Base-by-base conservation (phyloP, 2,888 invertebrate genomes). In the Phalangium opilio region DNA sequence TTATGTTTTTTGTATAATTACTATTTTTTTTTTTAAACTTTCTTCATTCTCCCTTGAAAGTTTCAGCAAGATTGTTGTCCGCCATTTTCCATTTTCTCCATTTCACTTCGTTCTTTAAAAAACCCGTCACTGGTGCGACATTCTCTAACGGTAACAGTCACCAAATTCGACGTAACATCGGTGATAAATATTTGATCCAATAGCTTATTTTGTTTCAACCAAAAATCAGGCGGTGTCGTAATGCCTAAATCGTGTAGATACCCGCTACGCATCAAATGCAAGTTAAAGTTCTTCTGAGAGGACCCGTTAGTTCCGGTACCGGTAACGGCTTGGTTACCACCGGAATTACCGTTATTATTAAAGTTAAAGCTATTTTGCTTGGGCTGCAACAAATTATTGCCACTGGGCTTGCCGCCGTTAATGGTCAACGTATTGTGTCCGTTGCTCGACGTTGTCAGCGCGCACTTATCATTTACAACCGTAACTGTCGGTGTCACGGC, bases 61-160 rank as follows among this genome's bases (percentile, higher is more conserved):
- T 27, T 27, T 27, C 27, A 27, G 8, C 27, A 27, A 27, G 11
- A 12, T n/a, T 38, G 38, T 38, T 38, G 15, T n/a, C 18, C 38
- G 38, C 38, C 18, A 15, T 15, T 18, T 38, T 38, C 18, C 38
- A 17, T n/a, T 18, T 18, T 38, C 18, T 38, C 21, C 15, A 18
- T 14, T 15, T 18, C 27, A 27, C 44, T 41, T 10, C 53, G 34
- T 17, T 57, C 55, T 27, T 49, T 49, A 70, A 93, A 93, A 72
- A 93, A 93, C 8, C 91, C 91, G 54, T 81, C 78, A 64, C 87
- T 85, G 45, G 89, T 90, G 69, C 86, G 84, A 65, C 91, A 91
- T 69, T 95, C 93, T 58, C 91, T 74, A 64, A 95, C 89, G 52
- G 93, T 95, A 44, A 95, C 89, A 18, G 93, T 93, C 68, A 86